Evolutionary conservation across 2,113 vertebrate genomes (phyloP), one percentile per base, ranked within the genome.

Genomic region (Brachypodius melanocephalos): DNA sequence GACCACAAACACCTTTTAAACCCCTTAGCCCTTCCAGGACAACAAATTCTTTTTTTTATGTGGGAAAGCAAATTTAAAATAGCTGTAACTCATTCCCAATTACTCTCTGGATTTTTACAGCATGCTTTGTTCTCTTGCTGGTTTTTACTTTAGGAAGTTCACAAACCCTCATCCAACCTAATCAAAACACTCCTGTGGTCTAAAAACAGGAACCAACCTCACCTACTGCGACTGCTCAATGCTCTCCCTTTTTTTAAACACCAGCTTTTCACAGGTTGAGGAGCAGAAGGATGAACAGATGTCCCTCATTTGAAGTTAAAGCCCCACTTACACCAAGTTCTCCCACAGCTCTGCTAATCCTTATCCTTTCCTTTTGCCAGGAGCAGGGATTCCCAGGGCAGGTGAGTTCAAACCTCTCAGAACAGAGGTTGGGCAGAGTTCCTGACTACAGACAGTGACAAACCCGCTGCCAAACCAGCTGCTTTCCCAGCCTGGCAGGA

Each of bases 221-320:
- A 42, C 45, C 49, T 74, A 45, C 43, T 14, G 10, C 1, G 26
- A 72, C 20, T 34, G 59, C 40, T 49, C 1, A 1, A 5, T 0
- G 0, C 42, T 51, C 42, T 84, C 83, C 54, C n/a, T 43, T 36
- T 43, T 78, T 28, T 34, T 32, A 31, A 54, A n/a, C 1, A 3
- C 22, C 85, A 88, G 85, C 57, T 68, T 81, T 82, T 46, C 69
- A 26, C 28, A 32, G 52, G 57, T 9, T 49, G 76, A 80, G 61
- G 85, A 88, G 79, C 87, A 92, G 72, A 69, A 51, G 84, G 62
- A 45, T 31, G 80, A 92, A 92, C 86, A 95, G 92, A 86, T 90
- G 88, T 71, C 63, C 52, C 69, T 81, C 9, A 36, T 48, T 59
- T 74, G n/a, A 77, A 92, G 36, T n/a, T 49, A 63, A 92, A 93